Conservation (phyloP, 2,113 vertebrate species). For the Chinchilla lanigera region DNA sequence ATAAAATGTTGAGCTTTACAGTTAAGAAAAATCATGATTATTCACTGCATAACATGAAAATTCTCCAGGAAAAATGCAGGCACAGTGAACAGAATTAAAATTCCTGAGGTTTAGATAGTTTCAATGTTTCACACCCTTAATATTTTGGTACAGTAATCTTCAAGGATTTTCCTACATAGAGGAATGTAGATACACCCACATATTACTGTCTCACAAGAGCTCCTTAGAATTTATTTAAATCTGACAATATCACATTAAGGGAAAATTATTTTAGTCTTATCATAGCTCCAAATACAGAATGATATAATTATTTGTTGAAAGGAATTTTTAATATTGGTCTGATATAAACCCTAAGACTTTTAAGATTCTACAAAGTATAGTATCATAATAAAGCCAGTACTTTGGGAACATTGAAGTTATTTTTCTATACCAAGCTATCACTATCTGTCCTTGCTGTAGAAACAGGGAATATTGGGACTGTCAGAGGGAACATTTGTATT, state of each 20-base stretch:
- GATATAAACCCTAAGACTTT: neutral
- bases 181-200: neutral
- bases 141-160: neutral
- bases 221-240: neutral
- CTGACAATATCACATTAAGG: neutral
- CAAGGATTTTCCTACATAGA: neutral
- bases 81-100: neutral
- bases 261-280: neutral
- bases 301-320: neutral
- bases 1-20: neutral
- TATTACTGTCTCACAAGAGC: neutral
- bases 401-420: neutral
- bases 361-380: neutral
- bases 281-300: neutral
- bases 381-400: neutral
- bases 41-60: neutral
- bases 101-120: neutral
- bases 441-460: slow-evolving; percentile 15
- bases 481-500: neutral
- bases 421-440: slow-evolving; percentile 9
- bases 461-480: neutral
- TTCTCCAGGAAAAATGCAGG: neutral
- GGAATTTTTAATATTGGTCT: neutral
- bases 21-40: neutral
- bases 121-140: neutral